Evolutionary conservation across 2,888 invertebrate species (phyloP).

Genomic region (Amblyjoppa fuscipennis): DNA sequence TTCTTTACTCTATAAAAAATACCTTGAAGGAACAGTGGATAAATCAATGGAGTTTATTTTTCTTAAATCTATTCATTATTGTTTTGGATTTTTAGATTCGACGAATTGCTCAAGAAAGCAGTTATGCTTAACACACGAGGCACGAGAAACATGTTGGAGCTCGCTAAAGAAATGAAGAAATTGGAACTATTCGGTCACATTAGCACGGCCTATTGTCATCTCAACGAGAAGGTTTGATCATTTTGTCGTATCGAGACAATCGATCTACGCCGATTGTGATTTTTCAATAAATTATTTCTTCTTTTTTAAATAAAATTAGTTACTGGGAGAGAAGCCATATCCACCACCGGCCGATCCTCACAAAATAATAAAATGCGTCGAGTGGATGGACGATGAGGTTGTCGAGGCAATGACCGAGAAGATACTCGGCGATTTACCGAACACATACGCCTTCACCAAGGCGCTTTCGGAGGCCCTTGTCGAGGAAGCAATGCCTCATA

Average conservation of each 20-base stretch:
- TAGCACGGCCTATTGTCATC: constrained; percentile 96
- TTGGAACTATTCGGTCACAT: constrained; percentile 91
- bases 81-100: constrained; percentile 89
- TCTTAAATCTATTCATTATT: constrained; percentile 84
- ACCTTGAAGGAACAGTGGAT: neutral
- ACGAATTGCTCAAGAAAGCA: constrained; percentile 95
- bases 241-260: neutral
- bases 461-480: constrained; percentile 95
- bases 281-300: neutral
- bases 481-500: constrained; percentile 90
- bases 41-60: constrained; percentile 80
- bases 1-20: neutral
- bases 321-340: constrained; percentile 94
- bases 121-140: constrained; percentile 97
- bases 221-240: constrained; percentile 85
- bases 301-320: constrained; percentile 67
- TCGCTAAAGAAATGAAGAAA: constrained; percentile 92
- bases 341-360: constrained; percentile 93
- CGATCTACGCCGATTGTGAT: neutral
- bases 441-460: constrained; percentile 98
- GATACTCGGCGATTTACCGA: constrained; percentile 92
- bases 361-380: constrained; percentile 91
- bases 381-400: constrained; percentile 92
- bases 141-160: constrained; percentile 93
- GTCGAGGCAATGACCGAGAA: constrained; percentile 89